phyloP scores from a whole-genome alignment of 2,888 invertebrate genomes.

The Nasonia oneida region DNA sequence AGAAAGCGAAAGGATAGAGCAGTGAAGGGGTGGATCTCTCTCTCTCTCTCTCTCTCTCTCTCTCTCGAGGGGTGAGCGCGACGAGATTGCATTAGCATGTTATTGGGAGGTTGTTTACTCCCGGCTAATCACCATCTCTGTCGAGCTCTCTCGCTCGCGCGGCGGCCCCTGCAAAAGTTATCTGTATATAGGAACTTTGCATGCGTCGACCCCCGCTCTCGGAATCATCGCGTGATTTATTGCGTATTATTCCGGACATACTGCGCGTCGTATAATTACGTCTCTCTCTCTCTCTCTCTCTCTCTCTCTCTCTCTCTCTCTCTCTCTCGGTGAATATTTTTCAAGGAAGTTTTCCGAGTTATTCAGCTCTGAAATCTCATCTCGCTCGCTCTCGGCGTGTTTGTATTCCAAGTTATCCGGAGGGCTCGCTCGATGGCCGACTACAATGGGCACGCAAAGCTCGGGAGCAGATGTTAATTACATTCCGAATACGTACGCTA shows the following conservation, averaged over 20 bases:
- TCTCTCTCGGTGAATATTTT: background rate
- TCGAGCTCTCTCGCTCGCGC: background rate
- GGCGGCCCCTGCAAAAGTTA: slow-evolving; percentile 34
- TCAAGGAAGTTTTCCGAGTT: background rate
- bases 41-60: no score
- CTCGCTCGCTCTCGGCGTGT: background rate
- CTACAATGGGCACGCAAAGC: slow-evolving; percentile 36
- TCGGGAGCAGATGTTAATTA: slow-evolving; percentile 54
- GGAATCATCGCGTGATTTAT: slow-evolving; percentile 3
- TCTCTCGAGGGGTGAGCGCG: background rate
- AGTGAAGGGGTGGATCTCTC: background rate
- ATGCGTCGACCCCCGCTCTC: background rate
- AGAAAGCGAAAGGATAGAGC: background rate
- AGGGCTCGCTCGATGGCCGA: background rate
- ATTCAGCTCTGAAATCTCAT: background rate
- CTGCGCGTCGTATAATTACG: slow-evolving; percentile 5
- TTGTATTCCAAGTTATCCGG: slow-evolving; percentile 46
- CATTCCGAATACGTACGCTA: slow-evolving; percentile 46
- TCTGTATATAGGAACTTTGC: slow-evolving; percentile 12
- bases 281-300: background rate
- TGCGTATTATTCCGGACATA: background rate
- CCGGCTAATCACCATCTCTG: slow-evolving; percentile 72
- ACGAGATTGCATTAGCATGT: slow-evolving; percentile 74
- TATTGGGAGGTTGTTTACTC: slow-evolving; percentile 76
- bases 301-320: no score